phyloP scores from a whole-genome alignment of 2,113 vertebrate genomes.

The Helogale parvula region DNA sequence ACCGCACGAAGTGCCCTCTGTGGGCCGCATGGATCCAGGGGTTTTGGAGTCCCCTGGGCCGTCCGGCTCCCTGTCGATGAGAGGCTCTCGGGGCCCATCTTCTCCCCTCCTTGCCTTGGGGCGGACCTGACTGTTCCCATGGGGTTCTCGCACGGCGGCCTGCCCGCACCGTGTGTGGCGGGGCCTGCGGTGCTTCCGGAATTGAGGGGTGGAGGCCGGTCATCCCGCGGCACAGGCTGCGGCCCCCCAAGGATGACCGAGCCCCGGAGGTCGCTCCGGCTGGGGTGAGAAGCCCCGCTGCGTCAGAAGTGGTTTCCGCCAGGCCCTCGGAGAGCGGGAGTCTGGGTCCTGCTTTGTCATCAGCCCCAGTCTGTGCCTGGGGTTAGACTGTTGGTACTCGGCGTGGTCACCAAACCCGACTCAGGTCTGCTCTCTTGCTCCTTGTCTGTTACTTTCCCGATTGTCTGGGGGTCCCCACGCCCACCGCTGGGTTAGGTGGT shows the following conservation, averaged over 20 bases:
- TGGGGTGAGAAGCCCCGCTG: neutral
- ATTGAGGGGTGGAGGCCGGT: neutral
- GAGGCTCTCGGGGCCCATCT: neutral
- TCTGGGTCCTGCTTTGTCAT: neutral
- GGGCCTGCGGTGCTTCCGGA: neutral
- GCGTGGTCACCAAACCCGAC: fast-evolving
- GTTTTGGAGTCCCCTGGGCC: neutral
- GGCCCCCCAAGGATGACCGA: neutral
- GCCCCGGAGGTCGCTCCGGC: neutral
- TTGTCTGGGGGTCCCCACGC: neutral
- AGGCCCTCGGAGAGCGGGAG: neutral
- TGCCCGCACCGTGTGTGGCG: too few species aligned
- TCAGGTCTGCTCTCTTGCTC: neutral
- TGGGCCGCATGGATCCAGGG: neutral
- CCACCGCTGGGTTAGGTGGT: neutral
- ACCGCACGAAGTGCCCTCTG: too few species aligned
- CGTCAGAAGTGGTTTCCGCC: neutral
- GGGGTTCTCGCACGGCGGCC: neutral
- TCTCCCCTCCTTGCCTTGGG: neutral
- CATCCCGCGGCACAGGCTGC: neutral
- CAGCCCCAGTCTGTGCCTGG: neutral
- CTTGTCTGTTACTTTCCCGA: neutral
- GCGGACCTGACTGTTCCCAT: fast-evolving
- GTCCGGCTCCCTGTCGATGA: neutral
- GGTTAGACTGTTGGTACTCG: neutral